Base-by-base conservation (phyloP, 2,888 invertebrate genomes). In the Latheticus oryzae region DNA sequence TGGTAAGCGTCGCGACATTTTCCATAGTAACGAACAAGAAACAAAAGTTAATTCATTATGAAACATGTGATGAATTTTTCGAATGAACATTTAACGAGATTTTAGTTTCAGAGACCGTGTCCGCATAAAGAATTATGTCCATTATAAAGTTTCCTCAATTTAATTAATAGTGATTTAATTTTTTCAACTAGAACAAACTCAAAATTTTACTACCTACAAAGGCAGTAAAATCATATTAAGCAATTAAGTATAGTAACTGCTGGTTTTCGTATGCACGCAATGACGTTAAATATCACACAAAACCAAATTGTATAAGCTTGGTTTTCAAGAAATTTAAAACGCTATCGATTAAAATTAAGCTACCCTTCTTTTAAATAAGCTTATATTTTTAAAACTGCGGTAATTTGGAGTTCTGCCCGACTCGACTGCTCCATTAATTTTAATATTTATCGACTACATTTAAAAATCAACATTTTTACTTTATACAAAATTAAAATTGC, bases 121-220 rank as follows among this genome's bases (percentile, higher is more conserved):
- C 7, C 35, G 17, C n/a, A 2, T 9, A 7, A 7, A 26, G n/a
- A 21, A 47, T 47, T 21, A 33, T 19, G 35, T 7, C 16, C 21
- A 33, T 50, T 37, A 17, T 50, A 50, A 50, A 50, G 21, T 33
- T 32, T 35, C 48, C 37, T 37, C 9, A 16, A 32, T 23, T 37
- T 50, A 26, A 50, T 50, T 50, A 37, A 37, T 50, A 23, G 23
- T 16, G 32, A 33, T 21, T 47, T 47, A n/a, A 19, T 47, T 47
- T 32, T 47, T 32, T 11, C 8, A 11, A 7, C 32, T 32, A 21
- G 11, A 17, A 38, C 19, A 32, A 32, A 19, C 17, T 13, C 28
- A 4, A 30, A 40, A 23, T 40, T 40, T 42, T 26, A 16, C 26
- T 45, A 30, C 30, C 23, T 47, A 23, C 47, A 32, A 30, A 9